Evolutionary conservation across 2,797 vertebrate species (phyloP), one percentile per base, ranked within the genome.

Genomic region (Sebastes flavidus): DNA sequence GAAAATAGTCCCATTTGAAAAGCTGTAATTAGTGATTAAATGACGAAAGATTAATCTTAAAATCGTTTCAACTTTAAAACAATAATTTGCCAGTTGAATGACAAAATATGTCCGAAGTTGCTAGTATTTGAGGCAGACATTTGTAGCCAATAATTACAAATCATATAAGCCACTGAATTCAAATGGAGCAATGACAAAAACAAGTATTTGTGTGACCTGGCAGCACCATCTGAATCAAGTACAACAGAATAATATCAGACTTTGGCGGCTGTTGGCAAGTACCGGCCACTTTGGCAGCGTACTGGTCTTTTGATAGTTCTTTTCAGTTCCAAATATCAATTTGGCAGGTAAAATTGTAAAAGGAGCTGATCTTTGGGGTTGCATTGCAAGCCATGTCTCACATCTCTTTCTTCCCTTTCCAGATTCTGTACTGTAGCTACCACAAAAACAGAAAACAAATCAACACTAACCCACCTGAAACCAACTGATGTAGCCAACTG

Each of bases 321-420:
- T 55, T 67, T 75, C 61, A 56, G 24, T 72, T 79, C n/a, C 29
- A 77, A 77, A 75, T 46, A 62, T 70, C 22, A 52, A 54, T 56
- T 49, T 74, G 46, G 42, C 63, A 27, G 55, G 11, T 38, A 20
- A 65, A 76, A 56, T 22, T 32, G 6, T 60, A 22, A 75, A 55
- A 58, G 38, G 34, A n/a, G 29, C 68, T 58, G 30, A 71, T 74
- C 34, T 42, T 4, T 38, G 25, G 18, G 16, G 10, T 68, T 49
- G 12, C 29, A 49, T 4, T 70, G 8, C 3, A 56, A 62, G 20
- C 20, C 32, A 29, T 49, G 46, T 49, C n/a, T 75, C 24, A 62
- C 11, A 32, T 74, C 22, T 34, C 36, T 61, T 62, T 73, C 22
- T 36, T 71, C 11, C 5, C 6, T 65, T 56, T 72, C 11, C 38